phyloP scores from a whole-genome alignment of 1,140 invertebrate genomes.

The Pogonognathellus flavescens region DNA sequence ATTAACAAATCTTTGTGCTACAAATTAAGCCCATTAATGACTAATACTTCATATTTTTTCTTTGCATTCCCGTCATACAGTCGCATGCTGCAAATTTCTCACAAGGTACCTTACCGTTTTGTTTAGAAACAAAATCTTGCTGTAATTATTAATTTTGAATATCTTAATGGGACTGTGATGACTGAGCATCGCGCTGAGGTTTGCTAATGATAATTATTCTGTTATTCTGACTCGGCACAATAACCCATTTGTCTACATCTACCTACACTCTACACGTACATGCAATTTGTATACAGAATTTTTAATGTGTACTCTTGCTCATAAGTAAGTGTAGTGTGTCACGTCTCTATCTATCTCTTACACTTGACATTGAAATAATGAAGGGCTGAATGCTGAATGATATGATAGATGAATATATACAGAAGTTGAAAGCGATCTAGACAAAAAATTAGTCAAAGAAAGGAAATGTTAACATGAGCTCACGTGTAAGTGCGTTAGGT shows the following conservation, averaged over 20 bases:
- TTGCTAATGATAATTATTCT: neutral
- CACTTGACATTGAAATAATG: conserved; percentile 29
- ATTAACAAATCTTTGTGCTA: no score
- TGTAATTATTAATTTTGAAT: no score
- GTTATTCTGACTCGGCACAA: neutral
- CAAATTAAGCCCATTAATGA: no score
- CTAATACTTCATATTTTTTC: no score
- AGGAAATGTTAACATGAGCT: neutral
- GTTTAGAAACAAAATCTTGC: no score
- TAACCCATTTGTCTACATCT: neutral
- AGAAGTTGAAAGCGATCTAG: neutral
- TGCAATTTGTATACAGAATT: neutral
- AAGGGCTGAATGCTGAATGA: neutral
- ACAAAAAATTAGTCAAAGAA: neutral
- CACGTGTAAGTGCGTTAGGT: neutral
- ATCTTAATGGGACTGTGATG: no score
- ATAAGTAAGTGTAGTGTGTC: neutral
- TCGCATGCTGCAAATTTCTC: no score
- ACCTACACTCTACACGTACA: neutral
- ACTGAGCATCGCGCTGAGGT: no score
- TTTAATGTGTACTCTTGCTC: neutral
- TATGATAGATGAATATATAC: neutral
- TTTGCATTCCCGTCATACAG: no score
- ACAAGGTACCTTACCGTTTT: no score
- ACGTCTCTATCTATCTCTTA: conserved; percentile 9